Evolutionary conservation across 2,888 invertebrate genomes (phyloP).

Genomic region (Omphaloscelis lunosa): DNA sequence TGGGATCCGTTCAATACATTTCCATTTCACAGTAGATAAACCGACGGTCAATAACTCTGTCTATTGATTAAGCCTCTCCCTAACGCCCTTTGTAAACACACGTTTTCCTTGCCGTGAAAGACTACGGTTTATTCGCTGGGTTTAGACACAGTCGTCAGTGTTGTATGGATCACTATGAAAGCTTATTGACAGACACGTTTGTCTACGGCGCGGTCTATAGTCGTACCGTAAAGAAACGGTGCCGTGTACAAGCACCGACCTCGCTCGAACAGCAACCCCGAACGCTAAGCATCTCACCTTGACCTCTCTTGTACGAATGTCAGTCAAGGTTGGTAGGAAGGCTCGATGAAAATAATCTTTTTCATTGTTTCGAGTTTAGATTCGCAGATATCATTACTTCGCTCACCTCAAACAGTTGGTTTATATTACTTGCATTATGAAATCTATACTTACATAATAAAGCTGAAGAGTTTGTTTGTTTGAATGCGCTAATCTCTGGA

Average conservation of each 20-base stretch:
- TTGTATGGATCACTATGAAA: background rate
- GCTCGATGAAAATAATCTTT: conserved; percentile 37
- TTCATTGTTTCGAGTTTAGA: conserved; percentile 54
- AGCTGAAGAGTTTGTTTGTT: background rate
- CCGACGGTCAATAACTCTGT: background rate
- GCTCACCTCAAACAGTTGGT: conserved; percentile 30
- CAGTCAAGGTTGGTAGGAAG: conserved; percentile 39
- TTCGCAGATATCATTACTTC: conserved; percentile 34
- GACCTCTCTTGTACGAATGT: conserved; percentile 34
- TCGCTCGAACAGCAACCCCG: conserved; percentile 44
- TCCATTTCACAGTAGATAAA: background rate
- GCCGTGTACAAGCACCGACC: background rate
- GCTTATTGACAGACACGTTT: too few species aligned
- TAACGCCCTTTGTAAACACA: too few species aligned
- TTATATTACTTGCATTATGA: conserved; percentile 39
- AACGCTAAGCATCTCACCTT: conserved; percentile 34
- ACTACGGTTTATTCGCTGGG: too few species aligned
- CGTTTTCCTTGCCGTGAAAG: too few species aligned
- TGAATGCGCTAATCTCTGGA: background rate
- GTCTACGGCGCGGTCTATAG: too few species aligned
- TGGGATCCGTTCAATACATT: background rate
- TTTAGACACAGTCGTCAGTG: background rate
- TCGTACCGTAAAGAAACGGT: background rate
- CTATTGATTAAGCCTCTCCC: conserved; percentile 4
- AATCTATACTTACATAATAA: background rate